Conservation (phyloP, 1,140 invertebrate genomes). For the Rhyzopertha dominica region DNA sequence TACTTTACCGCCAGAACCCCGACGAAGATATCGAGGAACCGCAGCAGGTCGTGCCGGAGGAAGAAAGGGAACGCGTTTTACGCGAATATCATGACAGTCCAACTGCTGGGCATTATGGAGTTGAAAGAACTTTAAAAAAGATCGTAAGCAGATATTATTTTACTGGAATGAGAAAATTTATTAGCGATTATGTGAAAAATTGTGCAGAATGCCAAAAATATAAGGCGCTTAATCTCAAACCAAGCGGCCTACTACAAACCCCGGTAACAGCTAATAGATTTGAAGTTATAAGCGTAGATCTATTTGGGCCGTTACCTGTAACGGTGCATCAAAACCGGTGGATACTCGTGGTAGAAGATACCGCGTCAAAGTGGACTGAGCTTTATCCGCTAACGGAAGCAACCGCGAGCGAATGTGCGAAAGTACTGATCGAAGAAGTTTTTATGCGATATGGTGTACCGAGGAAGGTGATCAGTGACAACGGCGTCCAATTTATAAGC, state of each 20-base stretch:
- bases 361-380: constrained; percentile 21
- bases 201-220: constrained; percentile 22
- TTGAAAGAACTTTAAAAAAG: constrained; percentile 25
- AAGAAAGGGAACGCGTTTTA: constrained; percentile 21
- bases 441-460: constrained; percentile 42
- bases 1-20: constrained; percentile 32
- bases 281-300: constrained; percentile 24
- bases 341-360: constrained; percentile 28
- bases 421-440: constrained; percentile 36
- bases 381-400: constrained; percentile 22
- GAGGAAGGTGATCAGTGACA: constrained; percentile 38
- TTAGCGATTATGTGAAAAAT: constrained; percentile 22
- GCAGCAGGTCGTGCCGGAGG: constrained; percentile 25
- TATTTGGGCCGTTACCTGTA: constrained; percentile 28
- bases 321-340: constrained; percentile 14
- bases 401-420: constrained; percentile 34
- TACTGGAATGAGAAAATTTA: constrained; percentile 30
- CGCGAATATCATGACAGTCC: constrained; percentile 30
- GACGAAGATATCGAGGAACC: constrained; percentile 30
- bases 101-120: constrained; percentile 31
- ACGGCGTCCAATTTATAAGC: constrained; percentile 41
- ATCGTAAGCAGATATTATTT: constrained; percentile 33
- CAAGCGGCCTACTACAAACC: constrained; percentile 25
- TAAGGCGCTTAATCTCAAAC: constrained; percentile 26
- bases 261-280: constrained; percentile 16